Evolutionary conservation across 2,888 invertebrate genomes (phyloP).

Genomic region (Zaprionus lineosus): DNA sequence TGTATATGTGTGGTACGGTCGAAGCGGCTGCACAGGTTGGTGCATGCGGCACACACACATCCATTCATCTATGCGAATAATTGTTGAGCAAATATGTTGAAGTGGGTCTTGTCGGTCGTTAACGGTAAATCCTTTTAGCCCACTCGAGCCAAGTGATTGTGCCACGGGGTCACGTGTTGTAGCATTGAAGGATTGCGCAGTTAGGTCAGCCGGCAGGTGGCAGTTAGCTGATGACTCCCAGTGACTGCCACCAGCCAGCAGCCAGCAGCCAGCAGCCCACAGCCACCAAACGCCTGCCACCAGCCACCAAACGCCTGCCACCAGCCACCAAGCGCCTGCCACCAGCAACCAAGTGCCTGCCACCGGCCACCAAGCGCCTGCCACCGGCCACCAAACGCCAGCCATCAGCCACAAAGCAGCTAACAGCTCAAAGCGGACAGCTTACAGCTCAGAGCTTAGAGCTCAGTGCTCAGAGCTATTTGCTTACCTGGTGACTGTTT

Average conservation of each 20-base stretch:
- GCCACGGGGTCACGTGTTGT: conserved; percentile 28
- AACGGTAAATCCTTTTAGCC: conserved; percentile 44
- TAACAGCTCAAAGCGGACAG: too few relatives aligned
- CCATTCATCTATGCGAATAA: conserved; percentile 11
- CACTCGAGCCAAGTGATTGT: conserved; percentile 30
- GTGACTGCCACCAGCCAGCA: conserved; percentile 1
- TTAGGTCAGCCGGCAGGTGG: conserved; percentile 4
- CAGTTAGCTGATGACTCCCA: background rate
- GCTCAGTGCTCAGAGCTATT: too few relatives aligned
- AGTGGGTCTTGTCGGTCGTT: conserved; percentile 27
- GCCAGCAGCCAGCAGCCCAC: background rate
- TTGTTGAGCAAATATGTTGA: conserved; percentile 37
- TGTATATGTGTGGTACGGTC: conserved; percentile 22
- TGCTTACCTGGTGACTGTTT: too few relatives aligned
- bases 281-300: too few relatives aligned
- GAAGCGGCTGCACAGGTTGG: background rate
- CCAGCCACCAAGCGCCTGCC: too few relatives aligned
- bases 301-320: too few relatives aligned
- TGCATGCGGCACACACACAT: conserved; percentile 10
- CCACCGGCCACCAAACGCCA: too few relatives aligned
- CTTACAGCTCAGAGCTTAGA: too few relatives aligned
- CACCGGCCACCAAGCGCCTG: too few relatives aligned
- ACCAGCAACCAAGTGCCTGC: too few relatives aligned
- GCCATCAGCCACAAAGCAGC: too few relatives aligned
- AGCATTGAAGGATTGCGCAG: conserved; percentile 3